Conservation (phyloP, 1,140 invertebrate genomes). For the Ganaspis sp. region DNA sequence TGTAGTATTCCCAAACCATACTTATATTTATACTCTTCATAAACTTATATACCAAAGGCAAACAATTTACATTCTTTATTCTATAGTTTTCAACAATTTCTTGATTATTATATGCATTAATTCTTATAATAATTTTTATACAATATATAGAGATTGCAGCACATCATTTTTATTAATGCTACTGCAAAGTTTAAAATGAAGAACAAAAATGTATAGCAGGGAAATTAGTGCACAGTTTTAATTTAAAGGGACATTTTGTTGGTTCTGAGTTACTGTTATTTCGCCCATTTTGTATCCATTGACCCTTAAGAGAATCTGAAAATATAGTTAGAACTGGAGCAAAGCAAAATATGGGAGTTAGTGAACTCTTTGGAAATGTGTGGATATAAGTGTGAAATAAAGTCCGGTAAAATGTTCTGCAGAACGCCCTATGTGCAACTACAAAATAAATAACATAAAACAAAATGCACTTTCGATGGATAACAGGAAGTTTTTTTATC, state of each 20-base stretch:
- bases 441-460: constrained; percentile 23
- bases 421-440: constrained; percentile 7
- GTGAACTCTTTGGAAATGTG: constrained; percentile 20
- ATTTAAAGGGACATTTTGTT: background rate
- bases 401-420: constrained; percentile 9
- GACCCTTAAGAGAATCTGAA: background rate
- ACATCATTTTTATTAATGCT: too few relatives aligned
- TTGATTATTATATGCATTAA: too few relatives aligned
- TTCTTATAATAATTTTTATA: too few relatives aligned
- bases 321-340: constrained; percentile 14
- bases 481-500: constrained; percentile 43
- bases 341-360: constrained; percentile 22
- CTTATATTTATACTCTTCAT: too few relatives aligned
- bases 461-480: constrained; percentile 34
- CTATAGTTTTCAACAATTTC: background rate
- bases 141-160: too few relatives aligned
- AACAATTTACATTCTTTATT: background rate
- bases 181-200: too few relatives aligned
- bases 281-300: constrained; percentile 1
- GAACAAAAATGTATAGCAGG: too few relatives aligned
- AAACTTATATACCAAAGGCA: too few relatives aligned
- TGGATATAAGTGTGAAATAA: constrained; percentile 27
- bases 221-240: too few relatives aligned
- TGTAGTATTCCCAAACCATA: background rate
- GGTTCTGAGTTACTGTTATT: background rate